Evolutionary conservation across 2,113 vertebrate genomes (phyloP).

Genomic region (Lichenostomus cassidix): DNA sequence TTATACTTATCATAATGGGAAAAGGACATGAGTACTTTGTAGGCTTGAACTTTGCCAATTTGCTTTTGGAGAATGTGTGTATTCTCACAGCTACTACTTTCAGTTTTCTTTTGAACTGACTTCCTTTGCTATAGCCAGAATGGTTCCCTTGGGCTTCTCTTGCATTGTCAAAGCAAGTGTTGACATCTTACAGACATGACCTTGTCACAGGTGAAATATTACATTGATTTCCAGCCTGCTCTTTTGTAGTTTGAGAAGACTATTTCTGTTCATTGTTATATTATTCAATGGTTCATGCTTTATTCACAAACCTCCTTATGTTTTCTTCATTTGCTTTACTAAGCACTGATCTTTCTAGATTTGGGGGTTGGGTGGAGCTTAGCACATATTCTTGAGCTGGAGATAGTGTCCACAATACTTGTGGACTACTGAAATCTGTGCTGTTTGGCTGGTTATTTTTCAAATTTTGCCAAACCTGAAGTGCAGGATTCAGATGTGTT

Average conservation of each 20-base stretch:
- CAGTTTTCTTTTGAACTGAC: neutral
- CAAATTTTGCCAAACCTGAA: neutral
- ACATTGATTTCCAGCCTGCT: neutral
- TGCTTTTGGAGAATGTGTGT: neutral
- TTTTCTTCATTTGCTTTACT: neutral
- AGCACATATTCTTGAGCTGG: neutral
- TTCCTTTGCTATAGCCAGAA: neutral
- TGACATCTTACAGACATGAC: neutral
- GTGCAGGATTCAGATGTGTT: neutral
- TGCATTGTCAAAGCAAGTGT: neutral
- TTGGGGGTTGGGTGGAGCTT: neutral
- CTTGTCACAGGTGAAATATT: neutral
- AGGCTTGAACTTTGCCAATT: neutral
- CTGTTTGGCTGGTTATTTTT: neutral
- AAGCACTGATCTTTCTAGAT: neutral
- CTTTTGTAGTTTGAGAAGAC: neutral
- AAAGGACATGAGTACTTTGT: neutral
- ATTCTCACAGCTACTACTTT: neutral
- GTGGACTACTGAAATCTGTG: neutral
- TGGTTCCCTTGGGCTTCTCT: neutral
- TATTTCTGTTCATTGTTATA: neutral
- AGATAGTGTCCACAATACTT: neutral
- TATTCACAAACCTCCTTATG: neutral
- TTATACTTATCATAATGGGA: neutral
- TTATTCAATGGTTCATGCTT: neutral